phyloP scores from a whole-genome alignment of 2,888 invertebrate species.

The Gibbula magus region DNA sequence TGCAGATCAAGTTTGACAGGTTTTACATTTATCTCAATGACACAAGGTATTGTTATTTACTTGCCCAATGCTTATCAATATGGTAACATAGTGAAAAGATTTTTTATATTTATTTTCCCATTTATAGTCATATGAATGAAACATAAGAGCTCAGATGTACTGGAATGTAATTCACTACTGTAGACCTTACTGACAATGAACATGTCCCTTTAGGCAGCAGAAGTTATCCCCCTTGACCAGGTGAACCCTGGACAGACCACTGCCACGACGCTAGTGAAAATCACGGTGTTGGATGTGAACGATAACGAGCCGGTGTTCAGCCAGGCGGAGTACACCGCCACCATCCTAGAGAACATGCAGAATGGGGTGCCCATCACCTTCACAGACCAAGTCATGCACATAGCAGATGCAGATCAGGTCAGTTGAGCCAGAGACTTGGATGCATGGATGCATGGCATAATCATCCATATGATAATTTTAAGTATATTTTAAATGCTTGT shows the following conservation, averaged over 20 bases:
- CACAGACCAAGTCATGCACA: slow-evolving; percentile 49
- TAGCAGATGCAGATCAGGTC: slow-evolving; percentile 62
- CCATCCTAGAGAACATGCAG: slow-evolving; percentile 65
- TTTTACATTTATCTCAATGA: too few species aligned
- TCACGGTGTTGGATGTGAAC: slow-evolving; percentile 75
- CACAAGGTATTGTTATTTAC: too few species aligned
- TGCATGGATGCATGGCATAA: not conserved
- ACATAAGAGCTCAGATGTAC: too few species aligned
- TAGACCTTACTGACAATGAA: too few species aligned
- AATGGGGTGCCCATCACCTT: slow-evolving; percentile 62
- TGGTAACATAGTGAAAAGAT: too few species aligned
- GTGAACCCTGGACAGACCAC: slow-evolving; percentile 66
- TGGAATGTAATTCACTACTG: too few species aligned
- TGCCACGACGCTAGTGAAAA: slow-evolving; percentile 73
- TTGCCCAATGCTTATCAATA: too few species aligned
- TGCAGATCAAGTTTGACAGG: too few species aligned
- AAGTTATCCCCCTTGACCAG: slow-evolving; percentile 60
- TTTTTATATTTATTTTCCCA: too few species aligned
- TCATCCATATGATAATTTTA: not conserved
- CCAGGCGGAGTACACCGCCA: slow-evolving; percentile 51
- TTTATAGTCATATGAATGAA: too few species aligned
- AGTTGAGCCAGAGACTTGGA: not conserved
- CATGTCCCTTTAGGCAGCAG: slow-evolving; percentile 64
- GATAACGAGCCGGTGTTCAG: slow-evolving; percentile 80
- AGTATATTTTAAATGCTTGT: too few species aligned